Evolutionary conservation across 2,888 invertebrate species (phyloP).

Genomic region (Morinoia aosen): DNA sequence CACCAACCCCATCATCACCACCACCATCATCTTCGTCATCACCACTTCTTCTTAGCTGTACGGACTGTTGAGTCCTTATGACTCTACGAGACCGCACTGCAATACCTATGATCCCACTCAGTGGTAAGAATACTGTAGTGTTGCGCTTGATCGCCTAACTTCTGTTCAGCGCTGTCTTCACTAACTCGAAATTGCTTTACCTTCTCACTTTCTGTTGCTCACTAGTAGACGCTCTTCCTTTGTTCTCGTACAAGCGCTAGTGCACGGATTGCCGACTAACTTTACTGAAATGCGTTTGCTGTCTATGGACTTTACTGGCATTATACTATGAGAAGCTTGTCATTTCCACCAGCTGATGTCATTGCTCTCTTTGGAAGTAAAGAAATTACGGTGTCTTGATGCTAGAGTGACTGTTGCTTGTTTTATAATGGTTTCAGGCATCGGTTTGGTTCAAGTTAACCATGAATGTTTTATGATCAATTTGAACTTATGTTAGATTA

Average conservation of each 20-base stretch:
- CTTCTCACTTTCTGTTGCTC: not conserved
- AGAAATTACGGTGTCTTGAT: not conserved
- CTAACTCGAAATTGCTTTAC: not conserved
- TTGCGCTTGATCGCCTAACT: not conserved
- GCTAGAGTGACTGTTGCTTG: not conserved
- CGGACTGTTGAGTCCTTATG: conserved; percentile 26
- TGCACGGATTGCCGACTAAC: not conserved
- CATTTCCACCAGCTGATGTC: not conserved
- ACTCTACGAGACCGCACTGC: conserved; percentile 6
- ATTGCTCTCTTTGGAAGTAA: not conserved
- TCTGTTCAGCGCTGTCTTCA: not conserved
- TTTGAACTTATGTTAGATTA: too few species aligned
- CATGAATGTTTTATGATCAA: not conserved
- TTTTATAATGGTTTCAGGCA: not conserved
- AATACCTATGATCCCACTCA: conserved; percentile 51
- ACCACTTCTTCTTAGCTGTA: conserved; percentile 38
- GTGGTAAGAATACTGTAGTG: conserved; percentile 34
- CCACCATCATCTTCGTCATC: not conserved
- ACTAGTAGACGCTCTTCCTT: not conserved
- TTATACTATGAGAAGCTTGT: not conserved
- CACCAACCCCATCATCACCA: conserved; percentile 15
- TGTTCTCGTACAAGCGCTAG: not conserved
- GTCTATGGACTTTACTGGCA: not conserved
- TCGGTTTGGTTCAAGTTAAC: not conserved
- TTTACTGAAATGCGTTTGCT: not conserved